Evolutionary conservation across 2,888 invertebrate species (phyloP).

Genomic region (Aethes cnicana): DNA sequence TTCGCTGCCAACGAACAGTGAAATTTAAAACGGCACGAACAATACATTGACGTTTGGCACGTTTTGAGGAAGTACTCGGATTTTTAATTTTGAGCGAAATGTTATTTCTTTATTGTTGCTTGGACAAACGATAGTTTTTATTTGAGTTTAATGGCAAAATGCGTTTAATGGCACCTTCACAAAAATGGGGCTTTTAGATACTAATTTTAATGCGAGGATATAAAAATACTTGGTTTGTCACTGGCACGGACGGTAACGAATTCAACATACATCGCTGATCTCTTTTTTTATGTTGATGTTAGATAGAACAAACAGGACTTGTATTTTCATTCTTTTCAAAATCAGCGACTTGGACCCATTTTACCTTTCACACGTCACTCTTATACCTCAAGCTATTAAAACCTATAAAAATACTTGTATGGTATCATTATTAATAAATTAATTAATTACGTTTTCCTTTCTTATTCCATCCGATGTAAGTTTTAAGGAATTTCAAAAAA

Average conservation of each 20-base stretch:
- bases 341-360: constrained; percentile 48
- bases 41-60: constrained; percentile 66
- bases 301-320: too few species aligned
- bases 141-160: constrained; percentile 44
- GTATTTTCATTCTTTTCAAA: constrained; percentile 7
- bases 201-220: constrained; percentile 24
- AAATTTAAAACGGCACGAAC: constrained; percentile 52
- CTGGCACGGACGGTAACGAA: constrained; percentile 45
- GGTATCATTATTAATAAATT: constrained; percentile 56
- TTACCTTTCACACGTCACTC: constrained; percentile 56
- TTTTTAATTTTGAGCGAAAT: neutral
- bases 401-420: constrained; percentile 72
- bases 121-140: constrained; percentile 30
- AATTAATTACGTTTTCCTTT: constrained; percentile 50
- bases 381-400: constrained; percentile 50
- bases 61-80: neutral
- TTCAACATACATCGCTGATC: neutral
- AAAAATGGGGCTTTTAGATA: constrained; percentile 5
- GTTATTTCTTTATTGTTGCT: neutral
- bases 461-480: constrained; percentile 60
- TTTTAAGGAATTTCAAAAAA: constrained; percentile 47
- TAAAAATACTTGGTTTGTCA: constrained; percentile 46
- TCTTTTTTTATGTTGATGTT: too few species aligned
- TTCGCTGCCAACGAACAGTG: constrained; percentile 63
- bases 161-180: constrained; percentile 43